Percentiles rank a stretch among this genome's conserved stretches.
phyloP scores from a whole-genome alignment of 2,797 vertebrate genomes.

The Myioborus melanocephalus region DNA sequence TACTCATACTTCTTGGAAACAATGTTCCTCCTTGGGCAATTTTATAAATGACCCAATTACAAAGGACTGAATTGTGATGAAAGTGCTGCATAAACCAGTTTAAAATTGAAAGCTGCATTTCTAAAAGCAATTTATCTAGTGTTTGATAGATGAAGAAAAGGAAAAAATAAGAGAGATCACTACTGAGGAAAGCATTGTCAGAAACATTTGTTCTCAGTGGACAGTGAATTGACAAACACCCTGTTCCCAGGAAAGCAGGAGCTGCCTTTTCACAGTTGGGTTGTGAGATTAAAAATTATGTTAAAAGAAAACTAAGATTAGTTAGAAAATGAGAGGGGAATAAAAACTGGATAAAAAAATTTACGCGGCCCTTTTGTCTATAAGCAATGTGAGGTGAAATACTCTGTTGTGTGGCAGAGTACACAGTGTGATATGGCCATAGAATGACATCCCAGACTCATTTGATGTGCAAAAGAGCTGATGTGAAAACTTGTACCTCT shows the following conservation, averaged over 20 bases:
- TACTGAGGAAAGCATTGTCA: neutral
- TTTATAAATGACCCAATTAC: neutral
- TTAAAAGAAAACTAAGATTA: neutral
- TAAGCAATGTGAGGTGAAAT: neutral
- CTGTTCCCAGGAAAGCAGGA: neutral
- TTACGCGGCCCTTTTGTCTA: neutral
- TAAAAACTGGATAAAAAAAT: neutral
- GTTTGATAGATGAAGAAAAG: neutral
- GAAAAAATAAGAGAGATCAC: neutral
- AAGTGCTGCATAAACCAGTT: neutral
- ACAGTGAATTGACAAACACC: neutral
- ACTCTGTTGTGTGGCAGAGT: neutral
- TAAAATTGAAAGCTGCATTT: neutral
- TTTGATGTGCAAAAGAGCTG: neutral
- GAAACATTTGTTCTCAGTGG: neutral
- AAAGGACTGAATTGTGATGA: neutral
- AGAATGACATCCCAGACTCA: neutral
- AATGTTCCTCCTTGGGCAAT: neutral
- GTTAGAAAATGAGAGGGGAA: neutral
- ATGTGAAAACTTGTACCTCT: neutral
- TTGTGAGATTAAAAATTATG: neutral
- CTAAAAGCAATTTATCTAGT: neutral
- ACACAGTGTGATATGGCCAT: neutral
- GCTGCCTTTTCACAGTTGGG: neutral
- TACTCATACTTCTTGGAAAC: neutral